phyloP scores from a whole-genome alignment of 2,888 invertebrate species.

The Meandrusa payeni region DNA sequence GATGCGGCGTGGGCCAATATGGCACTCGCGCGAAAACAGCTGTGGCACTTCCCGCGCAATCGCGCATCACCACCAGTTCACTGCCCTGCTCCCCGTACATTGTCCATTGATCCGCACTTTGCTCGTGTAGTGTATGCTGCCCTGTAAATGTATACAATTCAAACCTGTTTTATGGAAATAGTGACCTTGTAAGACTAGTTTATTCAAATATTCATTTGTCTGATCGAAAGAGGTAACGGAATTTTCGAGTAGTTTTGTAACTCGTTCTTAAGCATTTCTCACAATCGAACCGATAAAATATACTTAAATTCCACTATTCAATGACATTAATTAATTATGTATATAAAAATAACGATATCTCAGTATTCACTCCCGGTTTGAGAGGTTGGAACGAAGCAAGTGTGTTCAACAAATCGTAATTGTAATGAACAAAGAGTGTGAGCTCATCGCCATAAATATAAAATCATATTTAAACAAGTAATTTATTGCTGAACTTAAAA shows the following conservation, averaged over 20 bases:
- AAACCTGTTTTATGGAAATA: conserved; percentile 3
- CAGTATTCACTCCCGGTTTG: too few relatives aligned
- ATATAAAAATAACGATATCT: too few relatives aligned
- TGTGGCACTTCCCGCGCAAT: conserved; percentile 37
- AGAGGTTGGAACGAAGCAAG: too few relatives aligned
- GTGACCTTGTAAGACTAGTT: conserved; percentile 11
- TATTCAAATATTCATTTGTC: neutral
- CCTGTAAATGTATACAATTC: conserved; percentile 29
- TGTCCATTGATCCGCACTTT: conserved; percentile 41
- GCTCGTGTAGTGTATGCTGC: conserved; percentile 32
- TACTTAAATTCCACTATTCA: too few relatives aligned
- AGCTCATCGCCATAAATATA: too few relatives aligned
- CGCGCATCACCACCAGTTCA: conserved; percentile 41
- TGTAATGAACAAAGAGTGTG: too few relatives aligned
- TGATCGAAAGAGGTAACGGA: conserved; percentile 3
- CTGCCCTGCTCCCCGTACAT: conserved; percentile 40
- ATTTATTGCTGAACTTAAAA: too few relatives aligned
- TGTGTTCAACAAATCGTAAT: too few relatives aligned
- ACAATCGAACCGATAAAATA: neutral
- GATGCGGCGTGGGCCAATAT: conserved; percentile 42
- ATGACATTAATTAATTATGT: too few relatives aligned
- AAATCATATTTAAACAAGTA: too few relatives aligned
- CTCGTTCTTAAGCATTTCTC: too few relatives aligned
- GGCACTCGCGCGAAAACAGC: conserved; percentile 43
- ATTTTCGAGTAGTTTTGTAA: neutral